Evolutionary conservation across 2,888 invertebrate species (phyloP).

Genomic region (Netelia melanura): DNA sequence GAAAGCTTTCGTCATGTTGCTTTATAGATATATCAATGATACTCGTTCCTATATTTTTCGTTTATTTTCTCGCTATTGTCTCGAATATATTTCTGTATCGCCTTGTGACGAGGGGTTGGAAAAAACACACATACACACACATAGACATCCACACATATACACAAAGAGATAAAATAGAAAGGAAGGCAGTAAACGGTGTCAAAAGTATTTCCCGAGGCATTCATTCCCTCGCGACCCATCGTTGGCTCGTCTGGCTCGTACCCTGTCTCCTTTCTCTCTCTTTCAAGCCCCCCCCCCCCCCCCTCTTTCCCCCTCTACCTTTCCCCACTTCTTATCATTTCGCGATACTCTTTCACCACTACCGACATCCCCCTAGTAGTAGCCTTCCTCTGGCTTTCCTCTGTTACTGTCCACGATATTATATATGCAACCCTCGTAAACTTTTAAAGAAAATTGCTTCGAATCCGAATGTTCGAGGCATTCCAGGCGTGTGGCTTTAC

Average conservation of each 20-base stretch:
- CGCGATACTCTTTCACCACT: conserved; percentile 31
- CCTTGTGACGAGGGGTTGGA: conserved; percentile 70
- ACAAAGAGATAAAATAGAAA: conserved; percentile 58
- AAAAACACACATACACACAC: conserved; percentile 47
- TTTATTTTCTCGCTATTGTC: conserved; percentile 67
- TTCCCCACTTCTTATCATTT: conserved; percentile 42
- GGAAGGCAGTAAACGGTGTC: conserved; percentile 61
- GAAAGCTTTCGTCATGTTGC: conserved; percentile 62
- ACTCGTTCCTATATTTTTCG: conserved; percentile 63
- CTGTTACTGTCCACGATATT: conserved; percentile 45
- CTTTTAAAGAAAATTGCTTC: conserved; percentile 71
- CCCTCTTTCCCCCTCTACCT: conserved; percentile 14
- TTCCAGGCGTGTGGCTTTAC: conserved; percentile 65
- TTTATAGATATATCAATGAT: conserved; percentile 65
- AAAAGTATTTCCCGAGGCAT: conserved; percentile 67
- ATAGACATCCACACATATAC: conserved; percentile 9
- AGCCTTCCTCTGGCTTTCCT: neutral
- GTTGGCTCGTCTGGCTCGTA: conserved; percentile 46
- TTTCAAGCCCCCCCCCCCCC: neutral
- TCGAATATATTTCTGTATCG: conserved; percentile 74
- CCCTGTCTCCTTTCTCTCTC: conserved; percentile 3
- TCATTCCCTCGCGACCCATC: conserved; percentile 50
- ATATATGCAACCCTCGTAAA: conserved; percentile 66
- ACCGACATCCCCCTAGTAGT: neutral
- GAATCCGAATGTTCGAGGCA: conserved; percentile 65